phyloP scores from a whole-genome alignment of 1,140 invertebrate genomes.

The Drosophila biarmipes region DNA sequence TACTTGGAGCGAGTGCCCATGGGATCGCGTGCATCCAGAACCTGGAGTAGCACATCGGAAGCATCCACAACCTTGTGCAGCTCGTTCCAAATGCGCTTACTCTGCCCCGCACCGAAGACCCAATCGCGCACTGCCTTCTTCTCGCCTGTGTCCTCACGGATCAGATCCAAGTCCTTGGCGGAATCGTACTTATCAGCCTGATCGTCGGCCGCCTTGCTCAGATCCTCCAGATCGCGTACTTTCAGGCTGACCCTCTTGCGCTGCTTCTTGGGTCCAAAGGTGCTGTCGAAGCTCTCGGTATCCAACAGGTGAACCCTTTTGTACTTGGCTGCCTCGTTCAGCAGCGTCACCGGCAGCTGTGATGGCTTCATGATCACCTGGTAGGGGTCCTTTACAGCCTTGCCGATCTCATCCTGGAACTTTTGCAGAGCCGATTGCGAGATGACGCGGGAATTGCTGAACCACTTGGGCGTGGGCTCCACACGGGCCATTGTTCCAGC shows the following conservation, averaged over 20 bases:
- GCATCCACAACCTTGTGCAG: conserved; percentile 99
- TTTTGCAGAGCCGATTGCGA: conserved; percentile 97
- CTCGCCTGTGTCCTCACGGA: conserved; percentile 92
- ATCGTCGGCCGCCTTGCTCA: conserved; percentile 89
- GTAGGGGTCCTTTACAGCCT: conserved; percentile 97
- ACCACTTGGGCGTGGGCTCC: conserved; percentile 99
- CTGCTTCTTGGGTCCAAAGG: conserved; percentile 97
- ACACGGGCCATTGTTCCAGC: conserved; percentile 96
- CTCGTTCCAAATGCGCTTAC: conserved; percentile 99
- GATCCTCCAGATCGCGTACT: conserved; percentile 89
- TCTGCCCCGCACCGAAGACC: conserved; percentile 97
- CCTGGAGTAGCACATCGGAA: conserved; percentile 97
- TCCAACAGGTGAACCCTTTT: conserved; percentile 97
- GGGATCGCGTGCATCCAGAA: conserved; percentile 97
- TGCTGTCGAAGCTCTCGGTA: conserved; percentile 96
- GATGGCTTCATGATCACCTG: conserved; percentile 99
- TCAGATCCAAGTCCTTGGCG: conserved; percentile 92
- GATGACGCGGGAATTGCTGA: conserved; percentile 96
- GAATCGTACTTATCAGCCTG: conserved; percentile 91
- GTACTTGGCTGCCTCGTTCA: conserved; percentile 97
- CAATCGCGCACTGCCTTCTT: conserved; percentile 91
- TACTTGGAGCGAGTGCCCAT: conserved; percentile 97
- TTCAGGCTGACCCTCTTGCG: conserved; percentile 95
- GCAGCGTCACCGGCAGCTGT: conserved; percentile 95
- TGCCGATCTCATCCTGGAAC: conserved; percentile 98